phyloP scores from a whole-genome alignment of 2,113 vertebrate genomes.

The Callospermophilus lateralis region DNA sequence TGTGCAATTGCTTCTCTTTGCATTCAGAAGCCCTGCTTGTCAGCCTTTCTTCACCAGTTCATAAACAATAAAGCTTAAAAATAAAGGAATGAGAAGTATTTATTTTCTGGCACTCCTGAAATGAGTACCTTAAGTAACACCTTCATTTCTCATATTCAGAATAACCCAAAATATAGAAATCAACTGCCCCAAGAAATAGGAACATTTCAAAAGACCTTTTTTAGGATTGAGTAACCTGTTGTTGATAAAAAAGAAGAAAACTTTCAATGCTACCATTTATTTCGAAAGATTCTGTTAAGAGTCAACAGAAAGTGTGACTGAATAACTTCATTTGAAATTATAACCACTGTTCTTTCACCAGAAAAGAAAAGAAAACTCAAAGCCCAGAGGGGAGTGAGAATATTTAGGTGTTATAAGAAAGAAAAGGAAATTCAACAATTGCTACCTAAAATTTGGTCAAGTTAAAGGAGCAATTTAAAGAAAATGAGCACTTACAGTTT shows the following conservation, averaged over 20 bases:
- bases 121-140: conserved; percentile 56
- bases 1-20: background rate
- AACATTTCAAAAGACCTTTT: conserved; percentile 43
- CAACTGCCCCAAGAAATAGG: background rate
- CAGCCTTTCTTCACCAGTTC: background rate
- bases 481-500: background rate
- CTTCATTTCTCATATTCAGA: conserved; percentile 50
- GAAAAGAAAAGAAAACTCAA: background rate
- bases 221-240: background rate
- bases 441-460: conserved; percentile 43
- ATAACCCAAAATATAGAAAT: conserved; percentile 62
- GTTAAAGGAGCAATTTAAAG: conserved; percentile 59
- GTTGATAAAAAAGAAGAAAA: conserved; percentile 41
- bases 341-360: background rate
- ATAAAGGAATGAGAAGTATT: conserved; percentile 23
- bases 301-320: conserved; percentile 51
- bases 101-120: conserved; percentile 66
- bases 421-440: conserved; percentile 51
- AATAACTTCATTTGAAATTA: conserved; percentile 67
- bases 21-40: background rate
- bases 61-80: conserved; percentile 17
- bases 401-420: conserved; percentile 1
- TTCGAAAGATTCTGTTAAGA: conserved; percentile 36
- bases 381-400: conserved; percentile 18
- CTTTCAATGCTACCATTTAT: conserved; percentile 58